These are phyloP conservation scores for Polia nebulosa DNA, from an alignment of 2,888 invertebrate species.

Conservation along the genomic window DNA sequence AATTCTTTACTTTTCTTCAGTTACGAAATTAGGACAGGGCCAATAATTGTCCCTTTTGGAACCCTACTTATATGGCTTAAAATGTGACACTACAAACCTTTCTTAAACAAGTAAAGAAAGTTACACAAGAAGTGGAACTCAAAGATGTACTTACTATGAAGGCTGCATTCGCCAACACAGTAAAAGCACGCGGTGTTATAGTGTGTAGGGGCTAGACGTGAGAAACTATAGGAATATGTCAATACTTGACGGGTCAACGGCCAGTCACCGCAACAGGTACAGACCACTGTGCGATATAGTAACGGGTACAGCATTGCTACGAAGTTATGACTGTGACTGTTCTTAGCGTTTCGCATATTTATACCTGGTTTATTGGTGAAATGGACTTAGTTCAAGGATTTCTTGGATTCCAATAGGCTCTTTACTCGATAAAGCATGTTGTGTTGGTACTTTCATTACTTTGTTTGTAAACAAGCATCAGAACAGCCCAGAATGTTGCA, in stretches of 20 bases:
- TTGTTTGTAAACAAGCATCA: slow-evolving; percentile 11
- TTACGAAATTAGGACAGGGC: neutral
- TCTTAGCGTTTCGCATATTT: slow-evolving; percentile 55
- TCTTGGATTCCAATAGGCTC: neutral
- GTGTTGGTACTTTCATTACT: slow-evolving; percentile 17
- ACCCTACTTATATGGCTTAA: slow-evolving; percentile 14
- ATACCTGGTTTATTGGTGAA: slow-evolving; percentile 49
- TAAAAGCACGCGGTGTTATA: slow-evolving; percentile 79
- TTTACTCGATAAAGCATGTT: neutral
- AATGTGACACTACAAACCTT: slow-evolving; percentile 22
- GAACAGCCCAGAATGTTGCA: neutral
- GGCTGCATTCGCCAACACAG: slow-evolving; percentile 71
- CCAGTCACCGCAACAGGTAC: slow-evolving; percentile 86
- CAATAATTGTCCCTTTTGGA: neutral
- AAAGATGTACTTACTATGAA: slow-evolving; percentile 61
- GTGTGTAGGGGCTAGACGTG: slow-evolving; percentile 84
- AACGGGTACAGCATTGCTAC: slow-evolving; percentile 75
- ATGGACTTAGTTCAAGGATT: slow-evolving; percentile 32
- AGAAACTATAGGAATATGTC: slow-evolving; percentile 91
- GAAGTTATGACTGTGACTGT: slow-evolving; percentile 65
- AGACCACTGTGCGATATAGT: slow-evolving; percentile 81
- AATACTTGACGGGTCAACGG: slow-evolving; percentile 90
- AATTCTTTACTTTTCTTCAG: neutral
- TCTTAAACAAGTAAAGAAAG: slow-evolving; percentile 42
- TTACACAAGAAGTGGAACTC: slow-evolving; percentile 38